A percentile compares a stretch with the other conserved stretches of the same genome.
phyloP scores from a whole-genome alignment of 2,797 vertebrate genomes.

The Micromesistius poutassou region DNA sequence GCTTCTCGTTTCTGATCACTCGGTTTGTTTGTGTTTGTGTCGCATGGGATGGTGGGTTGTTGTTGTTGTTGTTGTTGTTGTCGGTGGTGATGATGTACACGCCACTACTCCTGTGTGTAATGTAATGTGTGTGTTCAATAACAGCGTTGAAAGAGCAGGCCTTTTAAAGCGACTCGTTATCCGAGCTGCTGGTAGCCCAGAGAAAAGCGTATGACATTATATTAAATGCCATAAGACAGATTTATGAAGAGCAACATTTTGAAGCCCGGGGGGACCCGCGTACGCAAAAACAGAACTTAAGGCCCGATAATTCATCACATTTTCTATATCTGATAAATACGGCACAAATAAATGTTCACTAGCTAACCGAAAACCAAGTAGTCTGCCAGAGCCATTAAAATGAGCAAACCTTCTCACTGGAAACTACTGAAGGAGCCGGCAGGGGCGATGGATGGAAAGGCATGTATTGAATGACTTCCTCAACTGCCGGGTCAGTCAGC shows the following conservation, averaged over 20 bases:
- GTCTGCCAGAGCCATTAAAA: constrained; percentile 33
- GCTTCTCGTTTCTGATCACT: background rate
- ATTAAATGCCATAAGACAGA: background rate
- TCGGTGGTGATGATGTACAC: background rate
- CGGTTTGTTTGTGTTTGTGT: background rate
- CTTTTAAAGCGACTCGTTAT: background rate
- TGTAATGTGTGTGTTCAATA: background rate
- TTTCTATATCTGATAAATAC: background rate
- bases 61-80: background rate
- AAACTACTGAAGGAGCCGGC: constrained; percentile 15
- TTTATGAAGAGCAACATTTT: background rate
- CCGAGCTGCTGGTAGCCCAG: background rate
- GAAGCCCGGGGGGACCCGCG: background rate
- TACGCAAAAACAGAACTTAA: background rate
- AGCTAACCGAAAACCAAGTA: constrained; percentile 12
- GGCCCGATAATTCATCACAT: background rate
- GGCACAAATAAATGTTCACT: background rate
- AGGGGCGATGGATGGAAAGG: constrained; percentile 27
- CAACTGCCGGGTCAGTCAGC: constrained; percentile 21
- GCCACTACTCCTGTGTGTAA: background rate
- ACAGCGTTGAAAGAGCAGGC: background rate
- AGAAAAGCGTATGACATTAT: background rate
- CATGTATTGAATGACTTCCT: constrained; percentile 45
- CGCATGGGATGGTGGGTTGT: background rate
- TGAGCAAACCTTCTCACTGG: constrained; percentile 28